Evolutionary conservation across 2,888 invertebrate genomes (phyloP), one percentile per base, ranked within the genome.

Genomic region (Trissolcus brochymenae): DNA sequence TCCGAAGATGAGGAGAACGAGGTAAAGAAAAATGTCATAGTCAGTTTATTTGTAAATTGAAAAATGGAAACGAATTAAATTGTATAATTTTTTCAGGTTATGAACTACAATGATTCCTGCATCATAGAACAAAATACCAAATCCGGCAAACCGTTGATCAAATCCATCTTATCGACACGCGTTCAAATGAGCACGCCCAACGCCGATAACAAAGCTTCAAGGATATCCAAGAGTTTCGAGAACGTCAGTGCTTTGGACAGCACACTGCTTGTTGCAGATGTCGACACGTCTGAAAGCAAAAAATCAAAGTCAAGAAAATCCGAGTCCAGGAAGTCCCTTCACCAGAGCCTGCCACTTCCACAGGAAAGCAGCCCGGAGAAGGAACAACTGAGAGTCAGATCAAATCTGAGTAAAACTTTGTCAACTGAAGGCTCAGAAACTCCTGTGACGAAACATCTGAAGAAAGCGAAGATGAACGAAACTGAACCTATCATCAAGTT

Each of bases 391-490:
- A 53, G 40, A 56, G 49, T 43, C 14, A 59, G 66, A 64, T 14
- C 66, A 11, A 17, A 62, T 11, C 21, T 75, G 6, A 74, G 66
- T 41, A 49, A 68, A 61, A 70, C 68, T 3, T 29, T 40, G 51
- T 57, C 13, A 60, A n/a, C n/a, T n/a, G 78, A 19, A 76, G 29
- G 40, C 4, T 13, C 35, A 3, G 84, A 84, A 25, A 81, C 83
- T 0, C 84, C 85, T 9, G 80, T 76, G 16, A 83, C 83, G 6
- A 84, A 83, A 29, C 81, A 79, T 29, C 66, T 87, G 19, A 85
- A 81, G 65, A 87, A 86, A 51, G 80, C 83, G 0, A 88, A 84
- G 64, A 73, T 88, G 50, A 86, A 85, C 55, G 85, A 85, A 4
- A 82, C 83, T 1, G 73, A 83, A 4, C 87, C 87, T 4, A n/a